These are phyloP conservation scores for Clanis bilineata DNA, from an alignment of 2,888 invertebrate species.

Conservation along the genomic window DNA sequence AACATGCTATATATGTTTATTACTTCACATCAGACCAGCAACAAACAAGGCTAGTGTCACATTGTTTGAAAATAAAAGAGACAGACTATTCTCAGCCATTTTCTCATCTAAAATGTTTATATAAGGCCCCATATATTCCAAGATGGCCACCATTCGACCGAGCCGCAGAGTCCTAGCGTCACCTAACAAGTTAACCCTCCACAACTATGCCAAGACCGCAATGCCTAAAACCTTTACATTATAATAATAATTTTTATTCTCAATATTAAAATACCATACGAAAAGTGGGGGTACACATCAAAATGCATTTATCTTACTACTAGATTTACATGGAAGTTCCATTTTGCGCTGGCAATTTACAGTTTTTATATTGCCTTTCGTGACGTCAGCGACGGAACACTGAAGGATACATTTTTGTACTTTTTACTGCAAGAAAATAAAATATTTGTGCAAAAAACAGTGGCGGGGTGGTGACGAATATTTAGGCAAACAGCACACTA, in stretches of 20 bases:
- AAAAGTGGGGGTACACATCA: constrained; percentile 36
- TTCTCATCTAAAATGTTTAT: not conserved
- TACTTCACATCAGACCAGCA: too few species aligned
- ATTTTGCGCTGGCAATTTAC: constrained; percentile 30
- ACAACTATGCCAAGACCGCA: constrained; percentile 15
- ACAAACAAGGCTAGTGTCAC: too few species aligned
- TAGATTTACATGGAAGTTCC: constrained; percentile 37
- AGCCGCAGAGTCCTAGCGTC: not conserved
- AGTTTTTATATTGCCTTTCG: not conserved
- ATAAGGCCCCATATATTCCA: not conserved
- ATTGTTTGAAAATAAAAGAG: too few species aligned
- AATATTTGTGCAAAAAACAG: too few species aligned
- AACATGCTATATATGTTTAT: too few species aligned
- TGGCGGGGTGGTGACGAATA: too few species aligned
- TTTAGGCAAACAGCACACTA: too few species aligned
- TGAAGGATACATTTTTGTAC: not conserved
- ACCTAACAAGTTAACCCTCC: not conserved
- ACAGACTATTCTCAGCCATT: too few species aligned
- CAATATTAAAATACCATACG: constrained; percentile 43
- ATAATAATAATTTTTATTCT: constrained; percentile 27
- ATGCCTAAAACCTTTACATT: constrained; percentile 32
- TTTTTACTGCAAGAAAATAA: not conserved
- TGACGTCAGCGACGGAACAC: not conserved
- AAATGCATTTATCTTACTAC: constrained; percentile 43
- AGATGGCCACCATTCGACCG: not conserved